These are phyloP conservation scores for Nemotelus nigrinus DNA, from an alignment of 2,888 invertebrate species.

Conservation along the genomic window DNA sequence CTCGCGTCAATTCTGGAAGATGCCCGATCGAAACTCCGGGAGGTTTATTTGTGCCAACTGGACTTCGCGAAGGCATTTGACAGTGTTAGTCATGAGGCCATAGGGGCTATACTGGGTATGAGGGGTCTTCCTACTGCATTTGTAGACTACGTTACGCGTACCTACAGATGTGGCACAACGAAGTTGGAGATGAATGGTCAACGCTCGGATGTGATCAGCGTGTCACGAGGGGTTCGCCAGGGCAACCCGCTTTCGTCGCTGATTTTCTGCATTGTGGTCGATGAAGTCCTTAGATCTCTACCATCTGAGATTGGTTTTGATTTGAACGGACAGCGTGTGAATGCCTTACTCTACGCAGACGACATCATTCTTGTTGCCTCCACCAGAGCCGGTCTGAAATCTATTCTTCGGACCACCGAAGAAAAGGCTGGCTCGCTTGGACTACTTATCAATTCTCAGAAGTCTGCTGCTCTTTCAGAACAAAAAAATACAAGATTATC, in stretches of 20 bases:
- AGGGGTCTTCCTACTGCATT: neutral
- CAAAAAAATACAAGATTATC: neutral
- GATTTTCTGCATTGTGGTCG: constrained; percentile 8
- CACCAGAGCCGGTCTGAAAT: neutral
- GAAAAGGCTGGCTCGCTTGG: neutral
- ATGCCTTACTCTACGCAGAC: constrained; percentile 21
- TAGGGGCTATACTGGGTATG: neutral
- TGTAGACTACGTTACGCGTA: neutral
- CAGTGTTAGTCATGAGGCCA: constrained; percentile 9
- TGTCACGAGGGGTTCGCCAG: constrained; percentile 21
- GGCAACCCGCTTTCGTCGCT: constrained; percentile 31
- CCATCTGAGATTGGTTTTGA: neutral
- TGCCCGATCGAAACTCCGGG: neutral
- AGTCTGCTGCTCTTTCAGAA: neutral
- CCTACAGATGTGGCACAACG: neutral
- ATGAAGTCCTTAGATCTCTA: neutral
- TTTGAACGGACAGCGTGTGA: neutral
- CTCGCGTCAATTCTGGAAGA: neutral
- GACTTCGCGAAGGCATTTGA: constrained; percentile 39
- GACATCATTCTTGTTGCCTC: neutral
- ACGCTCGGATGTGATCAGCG: neutral
- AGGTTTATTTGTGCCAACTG: neutral
- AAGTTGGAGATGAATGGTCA: neutral
- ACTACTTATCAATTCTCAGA: neutral
- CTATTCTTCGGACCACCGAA: neutral